phyloP scores from a whole-genome alignment of 2,797 vertebrate genomes.

The Moxostoma hubbsi region DNA sequence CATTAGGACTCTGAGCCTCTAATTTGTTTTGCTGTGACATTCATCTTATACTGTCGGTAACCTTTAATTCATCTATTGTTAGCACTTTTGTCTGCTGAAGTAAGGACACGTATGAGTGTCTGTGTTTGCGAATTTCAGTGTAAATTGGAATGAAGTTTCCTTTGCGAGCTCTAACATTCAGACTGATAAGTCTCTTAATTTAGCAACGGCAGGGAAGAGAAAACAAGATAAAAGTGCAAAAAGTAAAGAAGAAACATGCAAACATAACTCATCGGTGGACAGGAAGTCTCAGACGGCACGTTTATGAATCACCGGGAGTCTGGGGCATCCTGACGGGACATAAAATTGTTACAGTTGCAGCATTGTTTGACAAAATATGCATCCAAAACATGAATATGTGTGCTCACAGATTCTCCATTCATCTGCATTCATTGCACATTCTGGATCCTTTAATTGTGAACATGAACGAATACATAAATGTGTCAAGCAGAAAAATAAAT shows the following conservation, averaged over 20 bases:
- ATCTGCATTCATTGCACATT: constrained; percentile 15
- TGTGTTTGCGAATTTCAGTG: constrained; percentile 38
- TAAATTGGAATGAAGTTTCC: constrained; percentile 69
- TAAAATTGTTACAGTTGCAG: no score
- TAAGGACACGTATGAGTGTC: constrained; percentile 59
- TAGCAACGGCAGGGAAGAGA: neutral
- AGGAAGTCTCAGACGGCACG: no score
- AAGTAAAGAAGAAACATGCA: neutral
- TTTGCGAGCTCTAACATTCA: constrained; percentile 30
- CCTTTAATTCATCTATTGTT: constrained; percentile 94
- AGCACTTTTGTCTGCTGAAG: constrained; percentile 87
- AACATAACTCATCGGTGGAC: neutral
- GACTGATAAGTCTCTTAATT: constrained; percentile 25
- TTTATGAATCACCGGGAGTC: no score
- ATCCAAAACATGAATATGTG: neutral
- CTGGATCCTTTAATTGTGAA: constrained; percentile 15
- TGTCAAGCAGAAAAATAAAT: constrained; percentile 20
- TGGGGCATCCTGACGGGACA: no score
- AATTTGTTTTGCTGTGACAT: constrained; percentile 85
- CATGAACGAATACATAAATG: constrained; percentile 4
- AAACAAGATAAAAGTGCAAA: neutral
- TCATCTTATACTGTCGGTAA: constrained; percentile 82
- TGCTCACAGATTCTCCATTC: neutral
- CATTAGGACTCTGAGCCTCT: constrained; percentile 77
- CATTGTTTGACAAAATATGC: no score